Evolutionary conservation across 2,113 vertebrate species (phyloP), one percentile per base, ranked within the genome.

Genomic region (Sakesphorus luctuosus): DNA sequence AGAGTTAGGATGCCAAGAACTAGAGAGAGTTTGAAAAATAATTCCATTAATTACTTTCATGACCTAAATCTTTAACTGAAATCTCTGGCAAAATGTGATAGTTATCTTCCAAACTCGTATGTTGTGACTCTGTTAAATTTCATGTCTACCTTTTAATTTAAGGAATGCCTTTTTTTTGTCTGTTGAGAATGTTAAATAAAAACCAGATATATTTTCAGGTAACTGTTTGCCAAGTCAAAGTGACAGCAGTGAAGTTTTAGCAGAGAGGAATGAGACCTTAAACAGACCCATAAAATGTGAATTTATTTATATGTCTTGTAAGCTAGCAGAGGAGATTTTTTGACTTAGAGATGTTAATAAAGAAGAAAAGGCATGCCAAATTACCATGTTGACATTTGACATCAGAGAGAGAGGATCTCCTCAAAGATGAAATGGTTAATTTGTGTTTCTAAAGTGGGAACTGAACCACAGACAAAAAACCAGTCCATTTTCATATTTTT

Each of bases 401-500:
- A 69, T 80, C n/a, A 73, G 81, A 92, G 47, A 61, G 95, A 93
- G 74, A 83, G 62, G 58, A 52, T 87, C 56, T 95, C 49, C 65
- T 96, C 63, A 93, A 91, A 97, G 83, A 90, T 31, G 38, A 95
- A 97, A 84, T 83, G 33, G 52, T 93, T 96, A 84, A 80, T 95
- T 93, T 90, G 58, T 7, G 31, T 96, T 96, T 97, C 74, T 84
- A 71, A 88, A 94, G 74, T 90, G 71, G 44, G 26, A 97, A 63
- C 29, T 52, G 61, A 81, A 81, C 21, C 16, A 26, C 12, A 63
- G 56, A 47, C 12, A 61, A 46, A 18, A 83, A 63, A 47, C 13
- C 24, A 71, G 13, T 63, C 14, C 9, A 50, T 82, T 94, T 90
- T 90, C 31, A 61, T 82, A 47, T n/a, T 84, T 77, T 56, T 61